Percentiles rank a stretch among this genome's conserved stretches.
phyloP scores from a whole-genome alignment of 2,888 invertebrate species.

The Brenthis hecate region DNA sequence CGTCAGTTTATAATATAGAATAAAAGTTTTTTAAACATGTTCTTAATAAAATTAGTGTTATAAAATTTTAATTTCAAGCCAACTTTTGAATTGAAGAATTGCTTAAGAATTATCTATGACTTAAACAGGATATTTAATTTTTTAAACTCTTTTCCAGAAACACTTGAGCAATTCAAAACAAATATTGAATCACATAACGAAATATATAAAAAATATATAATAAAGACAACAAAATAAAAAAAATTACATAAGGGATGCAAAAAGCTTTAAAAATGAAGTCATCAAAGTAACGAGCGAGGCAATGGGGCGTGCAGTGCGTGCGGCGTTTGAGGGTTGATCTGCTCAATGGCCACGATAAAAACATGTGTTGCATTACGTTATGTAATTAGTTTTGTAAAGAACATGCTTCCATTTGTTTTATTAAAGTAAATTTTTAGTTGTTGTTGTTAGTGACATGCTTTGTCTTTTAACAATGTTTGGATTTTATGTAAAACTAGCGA shows the following conservation, averaged over 20 bases:
- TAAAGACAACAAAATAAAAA: slow-evolving; percentile 17
- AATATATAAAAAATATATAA: not conserved
- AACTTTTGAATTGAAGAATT: too few relatives aligned
- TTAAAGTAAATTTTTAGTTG: not conserved
- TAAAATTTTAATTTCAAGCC: too few relatives aligned
- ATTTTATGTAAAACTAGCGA: too few relatives aligned
- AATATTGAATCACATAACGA: too few relatives aligned
- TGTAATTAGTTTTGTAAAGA: slow-evolving; percentile 23
- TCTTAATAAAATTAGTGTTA: too few relatives aligned
- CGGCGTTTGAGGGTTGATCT: slow-evolving; percentile 41
- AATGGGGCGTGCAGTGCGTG: slow-evolving; percentile 48
- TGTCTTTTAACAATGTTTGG: too few relatives aligned
- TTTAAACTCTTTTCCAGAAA: too few relatives aligned
- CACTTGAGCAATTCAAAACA: too few relatives aligned
- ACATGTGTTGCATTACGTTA: slow-evolving; percentile 38
- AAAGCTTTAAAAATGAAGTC: slow-evolving; percentile 51
- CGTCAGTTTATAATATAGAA: too few relatives aligned
- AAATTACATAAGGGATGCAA: slow-evolving; percentile 39
- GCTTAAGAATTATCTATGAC: too few relatives aligned
- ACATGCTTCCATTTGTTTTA: slow-evolving; percentile 22
- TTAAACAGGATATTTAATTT: too few relatives aligned
- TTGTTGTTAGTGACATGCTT: not conserved
- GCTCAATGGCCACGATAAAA: slow-evolving; percentile 32
- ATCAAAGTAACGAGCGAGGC: slow-evolving; percentile 58
- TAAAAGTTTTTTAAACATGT: too few relatives aligned